Percentiles rank a stretch among this genome's conserved stretches.
Evolutionary conservation across 1,140 invertebrate species (phyloP).

Genomic region (Vanessa tameamea): DNA sequence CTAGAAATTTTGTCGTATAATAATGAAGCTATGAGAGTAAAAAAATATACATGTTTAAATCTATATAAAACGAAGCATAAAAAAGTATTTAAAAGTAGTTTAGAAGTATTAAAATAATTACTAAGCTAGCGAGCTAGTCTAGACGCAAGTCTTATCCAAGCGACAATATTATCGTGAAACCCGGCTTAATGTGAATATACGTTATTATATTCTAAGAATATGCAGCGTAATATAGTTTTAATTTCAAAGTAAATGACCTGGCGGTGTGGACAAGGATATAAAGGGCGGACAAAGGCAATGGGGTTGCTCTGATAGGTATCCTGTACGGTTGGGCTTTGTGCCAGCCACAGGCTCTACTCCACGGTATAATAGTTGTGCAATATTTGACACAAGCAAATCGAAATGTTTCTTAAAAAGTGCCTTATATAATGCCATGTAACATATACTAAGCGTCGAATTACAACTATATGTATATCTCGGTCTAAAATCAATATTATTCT

Average conservation of each 20-base stretch:
- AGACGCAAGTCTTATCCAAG: slow-evolving; percentile 4
- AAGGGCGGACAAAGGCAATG: slow-evolving; percentile 26
- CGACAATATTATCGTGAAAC: background rate
- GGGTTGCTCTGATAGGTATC: slow-evolving; percentile 24
- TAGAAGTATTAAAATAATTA: slow-evolving; percentile 1
- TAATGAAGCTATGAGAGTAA: too few species aligned
- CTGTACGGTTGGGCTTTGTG: slow-evolving; percentile 33
- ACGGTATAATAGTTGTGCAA: slow-evolving; percentile 11
- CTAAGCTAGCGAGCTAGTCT: background rate
- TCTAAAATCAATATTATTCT: too few species aligned
- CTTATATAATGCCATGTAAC: too few species aligned
- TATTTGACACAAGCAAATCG: slow-evolving; percentile 6
- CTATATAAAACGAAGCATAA: background rate
- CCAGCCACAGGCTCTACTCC: slow-evolving; percentile 28
- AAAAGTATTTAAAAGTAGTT: background rate
- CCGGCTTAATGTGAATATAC: background rate
- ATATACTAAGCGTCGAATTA: too few species aligned
- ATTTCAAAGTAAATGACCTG: slow-evolving; percentile 34
- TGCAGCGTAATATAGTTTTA: slow-evolving; percentile 24
- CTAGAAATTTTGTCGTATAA: too few species aligned
- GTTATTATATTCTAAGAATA: slow-evolving; percentile 8
- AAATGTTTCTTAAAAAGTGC: background rate
- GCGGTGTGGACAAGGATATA: slow-evolving; percentile 24
- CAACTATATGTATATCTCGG: too few species aligned
- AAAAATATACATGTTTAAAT: background rate